Evolutionary conservation across 2,113 vertebrate genomes (phyloP).

Genomic region (Myrmecobius fasciatus): DNA sequence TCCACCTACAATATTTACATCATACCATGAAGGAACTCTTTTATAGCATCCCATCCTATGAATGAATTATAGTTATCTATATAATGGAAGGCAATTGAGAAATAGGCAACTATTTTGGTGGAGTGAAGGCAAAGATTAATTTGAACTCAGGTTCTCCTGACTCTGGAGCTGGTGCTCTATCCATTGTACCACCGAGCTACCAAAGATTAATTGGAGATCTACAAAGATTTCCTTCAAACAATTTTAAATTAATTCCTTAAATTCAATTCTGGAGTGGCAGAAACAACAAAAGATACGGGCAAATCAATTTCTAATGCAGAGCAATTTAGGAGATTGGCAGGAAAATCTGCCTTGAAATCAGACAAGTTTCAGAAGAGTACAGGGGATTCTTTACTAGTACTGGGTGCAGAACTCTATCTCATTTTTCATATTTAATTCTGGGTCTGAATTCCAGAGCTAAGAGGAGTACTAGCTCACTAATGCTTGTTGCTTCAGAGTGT

Average conservation of each 20-base stretch:
- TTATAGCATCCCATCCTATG: neutral
- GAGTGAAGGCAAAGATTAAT: neutral
- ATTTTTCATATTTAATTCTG: neutral
- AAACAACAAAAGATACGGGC: neutral
- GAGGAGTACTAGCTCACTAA: neutral
- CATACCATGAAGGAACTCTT: slow-evolving; percentile 22
- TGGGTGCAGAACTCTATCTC: neutral
- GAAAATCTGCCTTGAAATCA: neutral
- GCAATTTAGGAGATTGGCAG: neutral
- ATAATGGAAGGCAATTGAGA: neutral
- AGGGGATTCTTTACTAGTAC: neutral
- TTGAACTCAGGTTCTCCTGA: no score
- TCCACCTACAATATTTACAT: slow-evolving; percentile 30
- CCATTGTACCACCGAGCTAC: no score
- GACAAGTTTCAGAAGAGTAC: neutral
- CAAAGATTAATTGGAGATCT: no score
- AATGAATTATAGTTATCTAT: fast-evolving
- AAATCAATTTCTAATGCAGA: neutral
- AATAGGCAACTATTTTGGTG: neutral
- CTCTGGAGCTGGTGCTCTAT: no score
- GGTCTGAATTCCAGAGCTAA: neutral
- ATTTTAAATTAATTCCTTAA: neutral
- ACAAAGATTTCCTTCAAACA: neutral
- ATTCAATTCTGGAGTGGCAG: neutral
- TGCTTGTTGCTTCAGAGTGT: neutral